phyloP scores from a whole-genome alignment of 2,888 invertebrate genomes.

The Adela reaumurella region DNA sequence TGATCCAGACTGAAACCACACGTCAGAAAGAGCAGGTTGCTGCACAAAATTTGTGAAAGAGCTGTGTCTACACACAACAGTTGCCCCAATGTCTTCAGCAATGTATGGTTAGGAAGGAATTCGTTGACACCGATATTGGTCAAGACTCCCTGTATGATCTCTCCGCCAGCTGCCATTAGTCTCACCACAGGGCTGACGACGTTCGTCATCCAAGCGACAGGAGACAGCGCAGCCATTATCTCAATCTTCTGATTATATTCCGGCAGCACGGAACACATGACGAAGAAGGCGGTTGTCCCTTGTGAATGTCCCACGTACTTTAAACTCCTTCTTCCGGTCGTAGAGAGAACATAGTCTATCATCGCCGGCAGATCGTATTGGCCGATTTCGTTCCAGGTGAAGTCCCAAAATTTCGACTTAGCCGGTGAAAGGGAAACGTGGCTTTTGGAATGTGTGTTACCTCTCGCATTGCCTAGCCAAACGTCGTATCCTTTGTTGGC shows the following conservation, averaged over 20 bases:
- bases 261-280: conserved; percentile 48
- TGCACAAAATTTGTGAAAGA: conserved; percentile 50
- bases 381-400: conserved; percentile 81
- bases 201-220: conserved; percentile 50
- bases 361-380: conserved; percentile 72
- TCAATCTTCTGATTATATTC: conserved; percentile 55
- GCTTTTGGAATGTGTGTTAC: conserved; percentile 61
- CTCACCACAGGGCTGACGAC: conserved; percentile 29
- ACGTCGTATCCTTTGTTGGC: conserved; percentile 65
- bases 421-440: conserved; percentile 40
- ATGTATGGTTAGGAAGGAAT: conserved; percentile 57
- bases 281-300: conserved; percentile 60
- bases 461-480: conserved; percentile 78
- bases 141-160: conserved; percentile 19
- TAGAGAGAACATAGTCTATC: conserved; percentile 63
- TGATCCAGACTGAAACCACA: conserved; percentile 56
- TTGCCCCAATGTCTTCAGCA: conserved; percentile 40
- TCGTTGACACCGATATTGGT: conserved; percentile 54
- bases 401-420: conserved; percentile 59
- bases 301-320: conserved; percentile 71
- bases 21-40: conserved; percentile 55
- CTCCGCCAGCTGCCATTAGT: conserved; percentile 23
- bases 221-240: conserved; percentile 54
- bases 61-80: conserved; percentile 38
- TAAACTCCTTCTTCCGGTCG: conserved; percentile 49